phyloP scores from a whole-genome alignment of 2,797 vertebrate species.

The Micromesistius poutassou region DNA sequence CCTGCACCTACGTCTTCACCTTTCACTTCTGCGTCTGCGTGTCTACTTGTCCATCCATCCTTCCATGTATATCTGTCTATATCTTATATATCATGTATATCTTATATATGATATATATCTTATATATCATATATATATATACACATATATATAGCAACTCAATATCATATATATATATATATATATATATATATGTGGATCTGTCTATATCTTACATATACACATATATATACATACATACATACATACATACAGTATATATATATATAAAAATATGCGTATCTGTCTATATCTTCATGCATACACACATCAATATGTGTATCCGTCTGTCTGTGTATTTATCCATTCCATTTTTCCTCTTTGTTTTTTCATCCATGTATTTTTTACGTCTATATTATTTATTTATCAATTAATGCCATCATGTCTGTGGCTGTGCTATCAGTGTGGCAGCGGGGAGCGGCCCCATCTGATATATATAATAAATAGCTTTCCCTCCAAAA shows the following conservation, averaged over 20 bases:
- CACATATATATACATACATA: no score
- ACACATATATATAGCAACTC: no score
- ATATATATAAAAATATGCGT: no score
- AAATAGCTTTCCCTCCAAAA: constrained; percentile 36
- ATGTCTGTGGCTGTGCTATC: background rate
- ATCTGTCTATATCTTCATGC: no score
- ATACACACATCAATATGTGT: background rate
- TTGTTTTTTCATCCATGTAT: background rate
- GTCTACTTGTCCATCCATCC: background rate
- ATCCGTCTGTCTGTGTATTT: background rate
- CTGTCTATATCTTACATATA: background rate
- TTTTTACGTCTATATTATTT: background rate
- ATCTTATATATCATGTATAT: background rate
- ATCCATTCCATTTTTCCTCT: background rate
- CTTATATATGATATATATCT: background rate
- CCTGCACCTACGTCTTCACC: background rate
- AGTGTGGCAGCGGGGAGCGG: background rate
- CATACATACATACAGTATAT: no score
- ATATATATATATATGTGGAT: background rate
- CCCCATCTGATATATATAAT: constrained; percentile 16
- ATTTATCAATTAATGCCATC: background rate
- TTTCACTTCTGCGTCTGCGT: background rate
- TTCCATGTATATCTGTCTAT: background rate
- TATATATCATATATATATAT: no score
- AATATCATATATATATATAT: background rate